Percentiles rank a stretch among this genome's conserved stretches.
Conservation (phyloP, 2,113 vertebrate genomes). For the Dinomys branickii region DNA sequence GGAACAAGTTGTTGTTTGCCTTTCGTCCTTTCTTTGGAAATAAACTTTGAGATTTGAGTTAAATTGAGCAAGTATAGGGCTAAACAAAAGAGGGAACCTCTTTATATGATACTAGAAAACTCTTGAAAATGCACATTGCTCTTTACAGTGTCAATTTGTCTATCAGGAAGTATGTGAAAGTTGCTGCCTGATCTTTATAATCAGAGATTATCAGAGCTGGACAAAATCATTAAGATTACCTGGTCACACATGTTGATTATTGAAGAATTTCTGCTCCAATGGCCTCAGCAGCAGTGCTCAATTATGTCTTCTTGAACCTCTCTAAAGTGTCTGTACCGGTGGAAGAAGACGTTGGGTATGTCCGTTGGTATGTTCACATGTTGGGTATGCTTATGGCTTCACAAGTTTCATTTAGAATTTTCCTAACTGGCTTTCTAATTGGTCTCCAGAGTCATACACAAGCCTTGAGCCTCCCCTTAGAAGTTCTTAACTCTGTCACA, state of each 20-base stretch:
- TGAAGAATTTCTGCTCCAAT: neutral
- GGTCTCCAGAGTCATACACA: neutral
- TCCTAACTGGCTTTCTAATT: neutral
- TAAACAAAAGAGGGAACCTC: neutral
- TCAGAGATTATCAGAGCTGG: neutral
- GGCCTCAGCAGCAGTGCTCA: neutral
- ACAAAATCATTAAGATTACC: neutral
- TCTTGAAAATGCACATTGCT: conserved; percentile 12
- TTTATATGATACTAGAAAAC: neutral
- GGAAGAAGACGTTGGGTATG: neutral
- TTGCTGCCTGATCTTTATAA: neutral
- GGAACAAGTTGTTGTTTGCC: neutral
- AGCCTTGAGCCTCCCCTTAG: neutral
- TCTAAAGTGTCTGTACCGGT: neutral
- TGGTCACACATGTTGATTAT: neutral
- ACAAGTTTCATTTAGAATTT: neutral
- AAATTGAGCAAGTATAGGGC: neutral
- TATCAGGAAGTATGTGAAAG: neutral
- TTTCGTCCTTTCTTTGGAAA: neutral
- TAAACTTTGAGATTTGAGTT: neutral
- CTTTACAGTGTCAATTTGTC: neutral
- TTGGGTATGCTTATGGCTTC: neutral
- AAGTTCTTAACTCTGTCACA: neutral
- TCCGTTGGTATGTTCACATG: neutral
- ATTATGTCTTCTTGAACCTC: neutral